Conservation (phyloP, 2,113 vertebrate species). For the Phasianus colchicus region DNA sequence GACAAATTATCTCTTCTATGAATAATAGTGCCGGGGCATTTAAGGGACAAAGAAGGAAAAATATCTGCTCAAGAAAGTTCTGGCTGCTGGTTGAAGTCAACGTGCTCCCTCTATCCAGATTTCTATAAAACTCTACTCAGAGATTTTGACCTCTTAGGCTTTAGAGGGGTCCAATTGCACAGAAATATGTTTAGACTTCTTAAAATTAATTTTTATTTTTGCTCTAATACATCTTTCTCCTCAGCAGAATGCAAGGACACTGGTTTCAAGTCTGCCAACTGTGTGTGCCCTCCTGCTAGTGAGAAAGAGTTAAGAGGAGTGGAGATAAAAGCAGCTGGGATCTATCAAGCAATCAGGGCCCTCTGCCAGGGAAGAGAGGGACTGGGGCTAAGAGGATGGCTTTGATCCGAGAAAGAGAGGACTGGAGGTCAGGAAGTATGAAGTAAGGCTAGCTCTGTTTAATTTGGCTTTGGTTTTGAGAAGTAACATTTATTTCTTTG, state of each 20-base stretch:
- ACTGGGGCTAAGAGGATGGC: conserved; percentile 5
- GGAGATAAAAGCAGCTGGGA: conserved; percentile 57
- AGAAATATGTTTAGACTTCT: neutral
- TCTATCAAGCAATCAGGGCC: conserved; percentile 37
- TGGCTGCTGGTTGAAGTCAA: neutral
- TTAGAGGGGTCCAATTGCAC: neutral
- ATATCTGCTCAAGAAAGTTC: conserved; percentile 24
- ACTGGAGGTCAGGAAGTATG: conserved; percentile 43
- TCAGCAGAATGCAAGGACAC: neutral
- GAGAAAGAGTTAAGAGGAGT: conserved; percentile 45
- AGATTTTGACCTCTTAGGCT: neutral
- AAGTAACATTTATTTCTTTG: neutral
- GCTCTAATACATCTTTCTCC: neutral
- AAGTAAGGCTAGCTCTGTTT: conserved; percentile 35
- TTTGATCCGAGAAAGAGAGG: conserved; percentile 65
- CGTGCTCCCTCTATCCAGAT: neutral
- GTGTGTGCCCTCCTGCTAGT: neutral
- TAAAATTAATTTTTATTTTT: neutral
- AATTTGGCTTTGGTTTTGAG: conserved; percentile 7
- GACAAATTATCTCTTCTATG: neutral
- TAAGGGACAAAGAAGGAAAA: neutral
- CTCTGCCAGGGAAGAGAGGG: conserved; percentile 42
- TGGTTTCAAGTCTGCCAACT: neutral
- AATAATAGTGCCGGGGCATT: neutral
- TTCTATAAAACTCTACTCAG: neutral